Percentiles rank a stretch among this genome's conserved stretches.
These are phyloP conservation scores for Sitta europaea DNA, from an alignment of 2,113 vertebrate species.

Conservation along the genomic window DNA sequence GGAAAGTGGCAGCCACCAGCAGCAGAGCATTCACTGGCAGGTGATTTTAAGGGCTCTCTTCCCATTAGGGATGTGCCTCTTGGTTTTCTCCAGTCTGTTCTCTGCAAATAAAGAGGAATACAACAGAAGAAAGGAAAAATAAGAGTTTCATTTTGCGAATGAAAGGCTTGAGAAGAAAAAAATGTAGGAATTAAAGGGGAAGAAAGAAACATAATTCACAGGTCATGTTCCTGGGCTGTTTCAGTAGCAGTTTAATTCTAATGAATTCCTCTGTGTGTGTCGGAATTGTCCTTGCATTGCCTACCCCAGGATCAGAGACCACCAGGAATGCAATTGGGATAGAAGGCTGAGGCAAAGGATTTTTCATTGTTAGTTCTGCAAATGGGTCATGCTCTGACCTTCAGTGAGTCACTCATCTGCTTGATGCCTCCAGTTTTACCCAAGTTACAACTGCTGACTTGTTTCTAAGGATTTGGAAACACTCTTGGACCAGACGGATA, in stretches of 20 bases:
- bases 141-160: background rate
- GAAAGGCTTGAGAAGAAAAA: background rate
- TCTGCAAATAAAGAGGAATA: background rate
- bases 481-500: background rate
- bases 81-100: background rate
- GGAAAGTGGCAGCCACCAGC: background rate
- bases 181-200: background rate
- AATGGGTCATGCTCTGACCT: background rate
- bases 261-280: background rate
- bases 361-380: background rate
- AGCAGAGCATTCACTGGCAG: background rate
- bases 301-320: background rate
- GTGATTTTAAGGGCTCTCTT: background rate
- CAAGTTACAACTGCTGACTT: background rate
- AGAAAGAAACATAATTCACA: background rate
- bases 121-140: background rate
- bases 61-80: background rate
- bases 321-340: background rate
- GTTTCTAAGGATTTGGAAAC: background rate
- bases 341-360: background rate
- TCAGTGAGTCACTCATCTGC: background rate
- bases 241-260: background rate
- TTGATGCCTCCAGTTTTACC: background rate
- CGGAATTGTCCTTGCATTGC: background rate
- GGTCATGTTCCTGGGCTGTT: background rate